A percentile compares a stretch with the other conserved stretches of the same genome.
phyloP scores from a whole-genome alignment of 2,113 vertebrate species.

The Podarcis raffonei region DNA sequence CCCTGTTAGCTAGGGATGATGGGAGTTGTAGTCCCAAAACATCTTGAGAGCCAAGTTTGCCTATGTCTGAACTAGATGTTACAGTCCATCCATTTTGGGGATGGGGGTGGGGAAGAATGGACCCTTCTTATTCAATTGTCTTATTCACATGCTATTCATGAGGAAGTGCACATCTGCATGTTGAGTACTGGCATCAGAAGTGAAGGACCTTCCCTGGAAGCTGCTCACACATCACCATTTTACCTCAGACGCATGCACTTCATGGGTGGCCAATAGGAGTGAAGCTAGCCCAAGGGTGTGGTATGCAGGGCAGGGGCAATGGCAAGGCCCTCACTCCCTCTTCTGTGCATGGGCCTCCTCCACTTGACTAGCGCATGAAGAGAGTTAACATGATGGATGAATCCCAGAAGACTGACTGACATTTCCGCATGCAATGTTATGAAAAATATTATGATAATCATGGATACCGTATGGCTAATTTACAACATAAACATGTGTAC shows the following conservation, averaged over 20 bases:
- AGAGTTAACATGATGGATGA: not conserved
- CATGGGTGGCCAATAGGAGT: not conserved
- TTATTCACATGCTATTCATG: not conserved
- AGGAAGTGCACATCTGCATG: not conserved
- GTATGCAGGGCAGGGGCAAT: not conserved
- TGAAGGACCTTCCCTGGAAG: not conserved
- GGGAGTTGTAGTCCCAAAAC: too few relatives aligned
- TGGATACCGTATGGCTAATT: not conserved
- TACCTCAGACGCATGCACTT: not conserved
- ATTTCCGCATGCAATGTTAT: not conserved
- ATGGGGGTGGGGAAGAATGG: not conserved
- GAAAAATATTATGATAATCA: not conserved
- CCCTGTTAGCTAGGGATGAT: too few relatives aligned
- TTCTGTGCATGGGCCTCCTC: not conserved
- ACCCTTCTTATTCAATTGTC: not conserved
- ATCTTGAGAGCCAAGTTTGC: too few relatives aligned
- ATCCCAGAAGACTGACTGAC: not conserved
- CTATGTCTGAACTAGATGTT: not conserved
- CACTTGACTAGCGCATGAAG: not conserved
- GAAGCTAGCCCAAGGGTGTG: not conserved
- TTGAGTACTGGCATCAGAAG: not conserved
- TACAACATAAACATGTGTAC: not conserved
- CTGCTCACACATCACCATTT: not conserved
- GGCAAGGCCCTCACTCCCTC: not conserved
- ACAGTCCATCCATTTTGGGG: not conserved